Evolutionary conservation across 2,797 vertebrate genomes (phyloP).

Genomic region (Siniperca scherzeri): DNA sequence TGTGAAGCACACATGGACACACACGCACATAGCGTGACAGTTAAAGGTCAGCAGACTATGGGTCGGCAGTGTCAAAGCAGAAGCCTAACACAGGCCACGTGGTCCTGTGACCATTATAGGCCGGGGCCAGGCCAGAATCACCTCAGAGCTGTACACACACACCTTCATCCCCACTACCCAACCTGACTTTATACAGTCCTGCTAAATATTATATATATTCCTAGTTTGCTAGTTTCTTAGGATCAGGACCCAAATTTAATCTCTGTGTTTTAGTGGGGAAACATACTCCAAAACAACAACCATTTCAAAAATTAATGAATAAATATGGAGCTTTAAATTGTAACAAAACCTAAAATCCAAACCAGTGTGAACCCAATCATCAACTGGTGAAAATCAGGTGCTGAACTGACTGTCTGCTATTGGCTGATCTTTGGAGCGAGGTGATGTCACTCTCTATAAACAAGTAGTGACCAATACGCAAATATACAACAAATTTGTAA

Average conservation of each 20-base stretch:
- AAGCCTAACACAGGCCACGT: neutral
- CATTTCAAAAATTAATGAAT: neutral
- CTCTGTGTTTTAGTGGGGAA: neutral
- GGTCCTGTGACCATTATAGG: conserved; percentile 22
- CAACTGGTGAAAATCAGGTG: neutral
- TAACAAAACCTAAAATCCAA: neutral
- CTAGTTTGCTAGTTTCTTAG: neutral
- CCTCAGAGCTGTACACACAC: neutral
- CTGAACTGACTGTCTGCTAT: neutral
- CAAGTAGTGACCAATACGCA: neutral
- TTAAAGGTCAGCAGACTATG: conserved; percentile 35
- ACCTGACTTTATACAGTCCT: neutral
- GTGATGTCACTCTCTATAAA: neutral
- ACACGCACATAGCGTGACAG: conserved; percentile 6
- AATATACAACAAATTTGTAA: neutral
- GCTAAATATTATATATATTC: neutral
- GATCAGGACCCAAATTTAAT: neutral
- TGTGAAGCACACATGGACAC: conserved; percentile 6
- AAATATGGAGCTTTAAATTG: neutral
- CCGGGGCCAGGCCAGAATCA: neutral
- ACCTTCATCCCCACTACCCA: neutral
- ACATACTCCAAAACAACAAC: neutral
- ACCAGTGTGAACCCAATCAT: neutral
- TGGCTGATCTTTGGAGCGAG: neutral
- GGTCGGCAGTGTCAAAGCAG: neutral